Base-by-base conservation (phyloP, 2,797 vertebrate genomes). In the Oreochromis mossambicus region DNA sequence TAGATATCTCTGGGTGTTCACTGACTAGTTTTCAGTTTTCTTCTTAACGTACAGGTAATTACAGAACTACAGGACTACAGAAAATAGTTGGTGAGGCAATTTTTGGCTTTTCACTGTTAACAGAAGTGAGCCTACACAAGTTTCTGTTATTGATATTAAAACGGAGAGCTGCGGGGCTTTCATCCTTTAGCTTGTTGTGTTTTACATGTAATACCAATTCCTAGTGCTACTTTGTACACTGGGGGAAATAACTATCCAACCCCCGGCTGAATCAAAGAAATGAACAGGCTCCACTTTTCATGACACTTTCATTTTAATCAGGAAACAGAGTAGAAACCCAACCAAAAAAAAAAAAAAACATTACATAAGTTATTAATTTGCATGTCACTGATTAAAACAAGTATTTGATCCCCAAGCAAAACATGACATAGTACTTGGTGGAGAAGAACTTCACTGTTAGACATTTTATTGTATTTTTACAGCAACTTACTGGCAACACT, bases 341-440 rank as follows among this genome's bases (percentile, higher is more conserved):
- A 10, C 56, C 0, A 58, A 58, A 58, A 58, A 8, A 32, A 58
- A 58, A 26, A 26, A 58, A 58, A 4, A 26, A 26, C 26, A n/a
- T 63, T 36, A n/a, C 6, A 0, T 13, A 38, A 63, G 11, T 38
- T 38, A 13, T 63, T 13, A 38, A 13, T 38, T 63, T 38, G 4
- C 58, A 38, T 5, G 32, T 63, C 32, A 63, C 1, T 0, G 3
- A 63, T 36, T 63, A 10, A 1, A 63, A 63, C 32, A 63, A 63
- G 58, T 38, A 63, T 38, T 63, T 13, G 11, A 36, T 63, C 19
- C 19, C 4, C 6, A 1, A 38, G 58, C 6, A 38, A 63, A 63
- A 36, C 58, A 38, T 1, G 58, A 63, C 58, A 36, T n/a, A 0
- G 1, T 63, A 3, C 58, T n/a, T 36, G 17, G 32, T 1, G 32